Conservation (phyloP, 92 coral and sea anemone species). For the Siderastrea radians region DNA sequence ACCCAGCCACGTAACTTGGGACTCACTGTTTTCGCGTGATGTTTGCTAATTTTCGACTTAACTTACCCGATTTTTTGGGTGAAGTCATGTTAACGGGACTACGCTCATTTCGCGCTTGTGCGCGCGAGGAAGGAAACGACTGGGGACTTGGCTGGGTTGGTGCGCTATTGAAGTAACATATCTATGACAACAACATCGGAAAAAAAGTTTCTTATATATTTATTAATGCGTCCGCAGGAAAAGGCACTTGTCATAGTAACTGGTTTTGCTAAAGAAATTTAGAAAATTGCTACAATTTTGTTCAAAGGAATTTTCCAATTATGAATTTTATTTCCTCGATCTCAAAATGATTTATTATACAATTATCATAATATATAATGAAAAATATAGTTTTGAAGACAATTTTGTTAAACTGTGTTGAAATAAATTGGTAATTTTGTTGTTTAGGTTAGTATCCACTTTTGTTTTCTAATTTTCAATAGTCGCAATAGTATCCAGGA, state of each 20-base stretch:
- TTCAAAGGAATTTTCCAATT: not conserved
- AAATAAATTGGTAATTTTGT: not conserved
- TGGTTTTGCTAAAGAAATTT: not conserved
- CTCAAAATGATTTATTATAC: no score
- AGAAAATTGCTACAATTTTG: not conserved
- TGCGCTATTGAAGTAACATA: not conserved
- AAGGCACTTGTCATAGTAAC: not conserved
- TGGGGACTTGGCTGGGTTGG: not conserved
- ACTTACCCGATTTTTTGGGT: no score
- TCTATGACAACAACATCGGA: not conserved
- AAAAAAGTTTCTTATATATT: not conserved
- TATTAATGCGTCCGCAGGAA: not conserved
- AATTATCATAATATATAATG: no score
- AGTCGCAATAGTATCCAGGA: not conserved
- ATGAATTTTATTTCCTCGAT: not conserved
- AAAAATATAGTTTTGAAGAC: not conserved
- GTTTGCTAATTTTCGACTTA: no score
- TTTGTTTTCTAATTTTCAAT: no score
- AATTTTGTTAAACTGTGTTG: not conserved
- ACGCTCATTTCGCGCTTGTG: no score
- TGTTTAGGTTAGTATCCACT: not conserved
- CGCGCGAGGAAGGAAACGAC: not conserved
- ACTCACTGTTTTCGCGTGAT: no score
- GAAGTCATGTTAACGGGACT: no score
- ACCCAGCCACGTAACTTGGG: no score